phyloP scores from a whole-genome alignment of 2,113 vertebrate species.

The Hippoglossus stenolepis region DNA sequence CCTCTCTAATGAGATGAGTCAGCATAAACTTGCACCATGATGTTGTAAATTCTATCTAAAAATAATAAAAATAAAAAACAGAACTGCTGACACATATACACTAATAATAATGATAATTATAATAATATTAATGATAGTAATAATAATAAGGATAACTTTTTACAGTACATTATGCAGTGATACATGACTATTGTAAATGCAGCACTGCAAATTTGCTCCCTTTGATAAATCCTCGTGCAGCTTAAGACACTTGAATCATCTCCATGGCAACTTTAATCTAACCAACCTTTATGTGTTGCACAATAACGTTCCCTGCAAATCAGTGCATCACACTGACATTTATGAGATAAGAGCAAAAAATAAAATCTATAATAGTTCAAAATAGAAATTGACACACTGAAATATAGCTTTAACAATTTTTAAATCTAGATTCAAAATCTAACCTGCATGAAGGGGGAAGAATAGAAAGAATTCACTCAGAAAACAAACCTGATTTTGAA shows the following conservation, averaged over 20 bases:
- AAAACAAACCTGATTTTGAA: too few relatives aligned
- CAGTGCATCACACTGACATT: background rate
- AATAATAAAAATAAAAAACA: background rate
- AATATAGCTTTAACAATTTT: background rate
- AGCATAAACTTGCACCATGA: background rate
- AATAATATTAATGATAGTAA: too few relatives aligned
- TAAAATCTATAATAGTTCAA: background rate
- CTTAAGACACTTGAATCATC: background rate
- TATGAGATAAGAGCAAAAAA: background rate
- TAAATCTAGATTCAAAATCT: background rate
- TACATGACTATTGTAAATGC: background rate
- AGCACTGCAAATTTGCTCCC: background rate
- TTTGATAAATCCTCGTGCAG: conserved; percentile 1
- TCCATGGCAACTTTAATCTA: conserved; percentile 18
- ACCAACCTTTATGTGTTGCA: conserved; percentile 13
- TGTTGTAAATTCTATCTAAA: background rate
- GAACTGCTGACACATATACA: background rate
- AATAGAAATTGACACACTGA: too few relatives aligned
- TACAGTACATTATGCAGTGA: background rate
- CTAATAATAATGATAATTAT: background rate
- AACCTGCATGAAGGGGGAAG: background rate
- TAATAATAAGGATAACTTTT: too few relatives aligned
- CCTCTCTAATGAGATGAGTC: conserved; percentile 4
- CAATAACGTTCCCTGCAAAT: background rate
- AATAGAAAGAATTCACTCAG: background rate